Conservation (phyloP, 2,113 vertebrate genomes). For the Perca fluviatilis region DNA sequence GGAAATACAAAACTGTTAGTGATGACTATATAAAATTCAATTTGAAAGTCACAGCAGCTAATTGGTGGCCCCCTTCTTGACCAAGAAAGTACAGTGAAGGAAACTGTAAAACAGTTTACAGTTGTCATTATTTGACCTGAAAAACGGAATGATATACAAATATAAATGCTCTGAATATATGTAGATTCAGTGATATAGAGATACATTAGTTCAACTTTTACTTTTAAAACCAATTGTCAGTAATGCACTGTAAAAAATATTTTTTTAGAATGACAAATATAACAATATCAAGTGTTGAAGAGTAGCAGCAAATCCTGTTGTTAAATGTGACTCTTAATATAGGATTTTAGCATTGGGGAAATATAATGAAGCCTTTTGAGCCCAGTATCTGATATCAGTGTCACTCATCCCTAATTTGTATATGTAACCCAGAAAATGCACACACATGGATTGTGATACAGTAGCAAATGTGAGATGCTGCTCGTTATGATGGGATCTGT, state of each 20-base stretch:
- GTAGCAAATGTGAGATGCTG: conserved; percentile 25
- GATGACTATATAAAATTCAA: not conserved
- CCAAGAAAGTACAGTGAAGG: not conserved
- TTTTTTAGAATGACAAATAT: conserved; percentile 4
- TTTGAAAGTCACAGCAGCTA: conserved; percentile 24
- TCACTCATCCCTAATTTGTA: conserved; percentile 41
- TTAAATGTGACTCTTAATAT: conserved; percentile 17
- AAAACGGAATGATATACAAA: not conserved
- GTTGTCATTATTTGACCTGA: not conserved
- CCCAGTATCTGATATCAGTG: conserved; percentile 29
- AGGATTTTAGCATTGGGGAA: conserved; percentile 23
- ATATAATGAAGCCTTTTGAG: conserved; percentile 17
- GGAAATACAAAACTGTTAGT: not conserved
- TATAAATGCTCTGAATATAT: conserved; percentile 3
- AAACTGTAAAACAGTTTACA: conserved; percentile 16
- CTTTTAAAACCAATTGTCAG: not conserved
- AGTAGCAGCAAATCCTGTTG: conserved; percentile 24
- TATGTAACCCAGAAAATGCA: conserved; percentile 23
- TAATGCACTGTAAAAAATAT: not conserved
- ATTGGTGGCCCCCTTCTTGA: not conserved
- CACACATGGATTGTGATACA: conserved; percentile 20
- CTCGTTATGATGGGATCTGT: conserved; percentile 24
- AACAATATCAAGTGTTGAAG: conserved; percentile 34
- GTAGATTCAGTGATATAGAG: not conserved
- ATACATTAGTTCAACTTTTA: not conserved